These are phyloP conservation scores for Actenoides hombroni DNA, from an alignment of 2,113 vertebrate species.

Conservation along the genomic window DNA sequence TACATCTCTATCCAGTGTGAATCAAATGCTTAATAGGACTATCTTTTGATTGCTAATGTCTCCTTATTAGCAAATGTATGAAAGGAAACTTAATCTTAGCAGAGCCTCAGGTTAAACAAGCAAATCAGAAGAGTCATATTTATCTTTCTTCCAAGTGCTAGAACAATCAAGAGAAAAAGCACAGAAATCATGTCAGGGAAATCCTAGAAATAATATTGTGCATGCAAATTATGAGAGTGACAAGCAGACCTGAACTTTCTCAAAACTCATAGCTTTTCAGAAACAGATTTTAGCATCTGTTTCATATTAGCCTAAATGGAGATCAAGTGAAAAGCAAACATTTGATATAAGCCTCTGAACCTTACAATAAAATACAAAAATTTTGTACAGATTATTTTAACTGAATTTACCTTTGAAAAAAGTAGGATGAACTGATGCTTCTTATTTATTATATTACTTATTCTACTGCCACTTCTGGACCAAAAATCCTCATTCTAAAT, in stretches of 20 bases:
- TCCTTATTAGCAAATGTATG: constrained; percentile 8
- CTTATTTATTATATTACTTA: not conserved
- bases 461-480: not conserved
- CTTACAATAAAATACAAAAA: not conserved
- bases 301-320: not conserved
- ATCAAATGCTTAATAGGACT: not conserved
- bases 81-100: constrained; percentile 2
- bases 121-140: not conserved
- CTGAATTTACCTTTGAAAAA: not conserved
- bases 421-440: not conserved
- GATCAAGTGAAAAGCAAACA: not conserved
- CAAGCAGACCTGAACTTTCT: not conserved
- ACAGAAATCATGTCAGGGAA: not conserved
- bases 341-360: not conserved
- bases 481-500: not conserved
- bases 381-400: not conserved
- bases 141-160: not conserved
- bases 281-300: not conserved
- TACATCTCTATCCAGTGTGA: not conserved
- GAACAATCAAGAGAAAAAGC: not conserved
- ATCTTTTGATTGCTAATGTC: not conserved
- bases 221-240: not conserved
- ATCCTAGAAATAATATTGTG: not conserved
- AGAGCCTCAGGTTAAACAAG: not conserved
- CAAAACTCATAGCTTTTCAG: not conserved